Conservation (phyloP, 2,113 vertebrate genomes). For the Platysteira castanea region DNA sequence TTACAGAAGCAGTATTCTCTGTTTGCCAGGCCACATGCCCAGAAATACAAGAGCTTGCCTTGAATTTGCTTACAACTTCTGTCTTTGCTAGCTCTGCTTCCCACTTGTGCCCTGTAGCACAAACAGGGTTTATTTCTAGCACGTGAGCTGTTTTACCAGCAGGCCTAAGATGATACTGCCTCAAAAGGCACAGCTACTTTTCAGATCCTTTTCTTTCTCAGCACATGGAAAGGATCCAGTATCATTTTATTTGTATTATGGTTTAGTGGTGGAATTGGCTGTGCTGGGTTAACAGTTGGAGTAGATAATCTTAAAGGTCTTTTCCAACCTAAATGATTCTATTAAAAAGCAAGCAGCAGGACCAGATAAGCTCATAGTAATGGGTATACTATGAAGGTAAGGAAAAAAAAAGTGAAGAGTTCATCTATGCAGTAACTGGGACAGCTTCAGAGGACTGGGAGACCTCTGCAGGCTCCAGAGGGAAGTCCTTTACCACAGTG, state of each 20-base stretch:
- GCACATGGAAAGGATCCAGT: not conserved
- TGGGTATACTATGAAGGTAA: not conserved
- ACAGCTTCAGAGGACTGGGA: not conserved
- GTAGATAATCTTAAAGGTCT: not conserved
- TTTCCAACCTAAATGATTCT: not conserved
- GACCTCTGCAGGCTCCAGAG: conserved; percentile 47
- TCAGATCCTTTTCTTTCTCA: not conserved
- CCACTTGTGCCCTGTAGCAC: not conserved
- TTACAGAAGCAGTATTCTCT: not conserved
- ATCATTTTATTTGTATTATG: not conserved
- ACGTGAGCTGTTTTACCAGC: not conserved
- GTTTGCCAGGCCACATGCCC: not conserved
- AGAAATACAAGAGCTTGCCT: not conserved
- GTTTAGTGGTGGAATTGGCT: not conserved
- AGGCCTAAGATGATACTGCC: not conserved
- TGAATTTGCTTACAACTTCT: not conserved
- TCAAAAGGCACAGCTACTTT: not conserved
- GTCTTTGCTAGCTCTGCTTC: not conserved
- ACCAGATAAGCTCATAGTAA: conserved; percentile 3
- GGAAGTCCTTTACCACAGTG: not conserved
- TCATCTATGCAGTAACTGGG: not conserved
- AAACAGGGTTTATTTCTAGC: not conserved
- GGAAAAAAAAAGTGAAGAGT: not conserved
- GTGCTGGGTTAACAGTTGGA: not conserved
- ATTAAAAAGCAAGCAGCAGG: not conserved